Percentiles rank a stretch among this genome's conserved stretches.
These are phyloP conservation scores for Holothuria leucospilota DNA, from an alignment of 53 echinoderm and acorn worm species.

Conservation along the genomic window DNA sequence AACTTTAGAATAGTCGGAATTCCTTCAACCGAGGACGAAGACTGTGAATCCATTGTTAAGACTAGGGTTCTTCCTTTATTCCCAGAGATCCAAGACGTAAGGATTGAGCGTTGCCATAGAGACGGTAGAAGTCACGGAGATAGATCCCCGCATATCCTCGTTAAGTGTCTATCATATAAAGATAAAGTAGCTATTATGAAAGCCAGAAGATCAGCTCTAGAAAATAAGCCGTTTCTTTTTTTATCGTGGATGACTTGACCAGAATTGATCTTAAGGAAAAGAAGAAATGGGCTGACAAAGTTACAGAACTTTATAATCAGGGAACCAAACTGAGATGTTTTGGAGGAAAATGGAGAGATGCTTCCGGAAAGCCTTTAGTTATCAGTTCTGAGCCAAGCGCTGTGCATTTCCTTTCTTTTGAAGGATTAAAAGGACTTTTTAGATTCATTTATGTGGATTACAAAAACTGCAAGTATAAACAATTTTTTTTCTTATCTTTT, in stretches of 20 bases:
- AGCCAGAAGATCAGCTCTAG: not conserved
- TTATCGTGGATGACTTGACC: slow-evolving; percentile 24
- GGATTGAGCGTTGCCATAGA: not conserved
- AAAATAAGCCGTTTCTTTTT: not conserved
- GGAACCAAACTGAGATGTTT: not conserved
- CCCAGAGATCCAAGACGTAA: not conserved
- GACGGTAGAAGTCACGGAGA: not conserved
- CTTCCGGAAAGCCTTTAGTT: slow-evolving; percentile 1
- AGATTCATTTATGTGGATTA: not conserved
- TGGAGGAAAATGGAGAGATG: slow-evolving; percentile 16
- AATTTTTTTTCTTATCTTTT: too few relatives aligned
- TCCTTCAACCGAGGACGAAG: not conserved
- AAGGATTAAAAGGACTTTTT: not conserved
- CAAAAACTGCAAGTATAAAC: too few relatives aligned
- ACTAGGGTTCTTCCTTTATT: not conserved
- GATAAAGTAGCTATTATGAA: not conserved
- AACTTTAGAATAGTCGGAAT: not conserved
- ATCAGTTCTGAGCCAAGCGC: not conserved
- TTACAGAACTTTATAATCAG: slow-evolving; percentile 2
- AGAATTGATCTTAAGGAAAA: slow-evolving; percentile 6
- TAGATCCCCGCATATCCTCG: slow-evolving; percentile 21
- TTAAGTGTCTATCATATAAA: not conserved
- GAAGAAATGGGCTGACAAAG: not conserved
- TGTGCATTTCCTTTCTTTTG: not conserved
- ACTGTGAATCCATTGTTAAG: not conserved